phyloP scores from a whole-genome alignment of 2,113 vertebrate genomes.

The Micromys minutus region DNA sequence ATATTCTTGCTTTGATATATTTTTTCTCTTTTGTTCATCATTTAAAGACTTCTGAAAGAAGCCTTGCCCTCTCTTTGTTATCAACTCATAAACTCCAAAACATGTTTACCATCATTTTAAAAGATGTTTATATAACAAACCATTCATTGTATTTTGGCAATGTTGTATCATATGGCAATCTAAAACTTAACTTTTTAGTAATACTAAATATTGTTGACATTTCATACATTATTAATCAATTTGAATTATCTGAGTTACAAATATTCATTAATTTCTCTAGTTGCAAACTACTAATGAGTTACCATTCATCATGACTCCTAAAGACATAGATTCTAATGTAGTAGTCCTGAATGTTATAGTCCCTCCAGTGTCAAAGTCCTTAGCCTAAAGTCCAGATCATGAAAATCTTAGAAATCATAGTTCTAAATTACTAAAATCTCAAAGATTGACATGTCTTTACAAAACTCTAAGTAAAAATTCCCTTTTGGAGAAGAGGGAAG shows the following conservation, averaged over 20 bases:
- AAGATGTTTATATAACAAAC: not conserved
- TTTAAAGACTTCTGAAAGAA: not conserved
- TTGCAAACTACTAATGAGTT: not conserved
- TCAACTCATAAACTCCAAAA: not conserved
- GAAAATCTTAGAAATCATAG: not conserved
- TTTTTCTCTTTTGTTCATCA: not conserved
- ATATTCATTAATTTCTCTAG: not conserved
- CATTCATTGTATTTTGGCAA: no score
- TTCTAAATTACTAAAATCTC: not conserved
- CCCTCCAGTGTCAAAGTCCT: not conserved
- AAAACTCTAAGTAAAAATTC: not conserved
- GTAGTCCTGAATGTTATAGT: not conserved
- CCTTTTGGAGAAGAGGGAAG: fast-evolving
- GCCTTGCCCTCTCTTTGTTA: not conserved
- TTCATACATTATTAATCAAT: not conserved
- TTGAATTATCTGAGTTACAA: not conserved
- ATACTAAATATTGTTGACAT: not conserved
- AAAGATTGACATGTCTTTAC: not conserved
- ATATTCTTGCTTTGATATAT: not conserved
- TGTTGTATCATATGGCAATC: not conserved
- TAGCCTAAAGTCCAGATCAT: not conserved
- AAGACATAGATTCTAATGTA: not conserved
- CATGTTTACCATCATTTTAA: not conserved
- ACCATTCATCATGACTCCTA: not conserved
- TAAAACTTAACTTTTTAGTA: not conserved